Base-by-base conservation (phyloP, 1,140 invertebrate genomes). In the Bilobella aurantiaca region DNA sequence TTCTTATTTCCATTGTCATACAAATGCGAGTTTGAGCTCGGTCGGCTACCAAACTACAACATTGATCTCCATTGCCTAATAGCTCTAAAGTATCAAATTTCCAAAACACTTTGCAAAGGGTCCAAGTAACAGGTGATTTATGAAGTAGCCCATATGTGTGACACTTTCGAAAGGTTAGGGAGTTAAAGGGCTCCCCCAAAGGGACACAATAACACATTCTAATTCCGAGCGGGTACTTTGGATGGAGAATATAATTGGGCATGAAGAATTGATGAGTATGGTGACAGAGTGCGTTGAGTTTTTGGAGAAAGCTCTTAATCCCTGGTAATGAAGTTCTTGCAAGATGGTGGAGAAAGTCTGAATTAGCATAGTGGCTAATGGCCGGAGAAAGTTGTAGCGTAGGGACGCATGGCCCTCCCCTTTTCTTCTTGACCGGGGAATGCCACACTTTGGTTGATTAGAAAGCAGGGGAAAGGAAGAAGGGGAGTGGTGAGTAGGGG, bases 401-500 rank as follows among this genome's bases (percentile, higher is more conserved):
- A 30, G 12, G 23, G 5, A 49, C 25, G 18, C 16, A 16, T 29
- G 53, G 25, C 28, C 28, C 25, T 64, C 47, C 29, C 32, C 27
- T 64, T 64, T 56, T 28, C 62, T n/a, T 32, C 32, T 62, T 29
- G 60, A 31, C 23, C 29, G 30, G 2, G 16, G 16, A 5, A 21
- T n/a, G 25, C 63, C 29, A 3, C 65, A 67, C 66, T 69, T 62
- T 67, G 27, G 47, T 67, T 69, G 67, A 72, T 72, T 67, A 69
- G 64, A 70, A 69, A 67, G 63, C 63, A 68, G 49, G 59, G 65
- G 65, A 62, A 72, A 63, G 30, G 65, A 64, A 31, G 46, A 25
- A 49, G 49, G 16, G 29, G 5, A n/a, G n/a, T n/a, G n/a, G n/a
- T n/a, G n/a, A n/a, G n/a, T n/a, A n/a, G n/a, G 16, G n/a, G 42